These are phyloP conservation scores for Stictocephala bisonia DNA, from an alignment of 2,888 invertebrate genomes.

Conservation along the genomic window DNA sequence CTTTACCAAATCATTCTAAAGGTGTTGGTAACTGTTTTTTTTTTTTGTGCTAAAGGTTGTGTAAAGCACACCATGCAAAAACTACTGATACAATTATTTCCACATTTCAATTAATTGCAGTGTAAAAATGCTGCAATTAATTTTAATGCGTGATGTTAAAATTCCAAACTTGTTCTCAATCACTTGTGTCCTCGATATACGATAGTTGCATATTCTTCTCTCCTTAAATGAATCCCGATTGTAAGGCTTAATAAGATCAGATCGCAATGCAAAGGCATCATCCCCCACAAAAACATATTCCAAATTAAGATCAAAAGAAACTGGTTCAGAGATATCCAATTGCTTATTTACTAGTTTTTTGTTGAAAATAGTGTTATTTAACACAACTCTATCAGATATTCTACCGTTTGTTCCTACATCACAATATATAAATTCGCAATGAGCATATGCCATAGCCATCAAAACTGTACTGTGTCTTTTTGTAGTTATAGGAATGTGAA, in stretches of 20 bases:
- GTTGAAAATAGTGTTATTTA: not conserved
- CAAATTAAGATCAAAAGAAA: constrained; percentile 2
- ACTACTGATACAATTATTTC: not conserved
- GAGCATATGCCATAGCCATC: constrained; percentile 20
- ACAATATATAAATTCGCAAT: constrained; percentile 26
- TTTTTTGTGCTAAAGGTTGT: not conserved
- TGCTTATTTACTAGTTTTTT: not conserved
- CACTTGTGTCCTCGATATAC: constrained; percentile 1
- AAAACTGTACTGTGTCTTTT: constrained; percentile 19
- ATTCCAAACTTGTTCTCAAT: constrained; percentile 25
- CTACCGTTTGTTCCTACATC: no score
- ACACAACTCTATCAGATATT: not conserved
- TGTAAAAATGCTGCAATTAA: constrained; percentile 29
- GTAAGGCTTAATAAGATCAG: constrained; percentile 9
- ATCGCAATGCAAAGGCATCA: not conserved
- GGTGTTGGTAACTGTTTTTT: not conserved
- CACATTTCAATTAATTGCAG: constrained; percentile 7
- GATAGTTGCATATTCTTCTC: constrained; percentile 41
- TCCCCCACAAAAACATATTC: no score
- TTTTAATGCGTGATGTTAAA: constrained; percentile 27
- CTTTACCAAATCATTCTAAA: not conserved
- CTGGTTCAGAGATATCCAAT: constrained; percentile 9
- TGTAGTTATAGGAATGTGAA: constrained; percentile 14
- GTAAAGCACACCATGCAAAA: not conserved
- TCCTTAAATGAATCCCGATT: constrained; percentile 36